Conservation (phyloP, 2,797 vertebrate genomes). For the Vultur gryphus region DNA sequence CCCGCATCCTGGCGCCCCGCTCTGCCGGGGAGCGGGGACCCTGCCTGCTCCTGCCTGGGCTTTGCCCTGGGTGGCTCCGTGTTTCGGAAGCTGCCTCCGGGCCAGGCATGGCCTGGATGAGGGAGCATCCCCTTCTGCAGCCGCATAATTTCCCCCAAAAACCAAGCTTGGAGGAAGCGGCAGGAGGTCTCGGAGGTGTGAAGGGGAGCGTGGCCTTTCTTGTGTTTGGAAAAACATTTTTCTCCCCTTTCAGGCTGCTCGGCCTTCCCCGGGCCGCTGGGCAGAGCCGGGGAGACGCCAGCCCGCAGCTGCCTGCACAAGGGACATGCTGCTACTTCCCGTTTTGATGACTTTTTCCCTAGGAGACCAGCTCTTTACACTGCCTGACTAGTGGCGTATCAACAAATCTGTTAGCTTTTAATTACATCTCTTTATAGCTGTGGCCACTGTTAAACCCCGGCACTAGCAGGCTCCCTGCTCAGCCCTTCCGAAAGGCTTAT, state of each 20-base stretch:
- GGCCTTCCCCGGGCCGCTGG: not conserved
- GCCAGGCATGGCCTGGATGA: not conserved
- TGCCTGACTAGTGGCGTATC: not conserved
- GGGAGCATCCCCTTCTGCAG: not conserved
- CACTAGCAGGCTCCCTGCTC: not conserved
- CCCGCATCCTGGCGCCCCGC: fast-evolving
- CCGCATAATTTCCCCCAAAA: fast-evolving
- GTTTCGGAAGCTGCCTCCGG: not conserved
- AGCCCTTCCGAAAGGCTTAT: not conserved
- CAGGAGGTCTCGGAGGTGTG: not conserved
- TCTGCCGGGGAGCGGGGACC: not conserved
- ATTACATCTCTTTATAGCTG: not conserved
- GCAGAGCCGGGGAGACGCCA: not conserved
- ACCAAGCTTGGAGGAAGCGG: not conserved
- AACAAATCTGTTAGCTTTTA: not conserved
- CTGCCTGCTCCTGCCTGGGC: not conserved
- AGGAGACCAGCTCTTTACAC: not conserved
- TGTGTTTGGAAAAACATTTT: not conserved
- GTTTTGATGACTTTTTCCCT: not conserved
- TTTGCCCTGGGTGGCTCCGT: not conserved
- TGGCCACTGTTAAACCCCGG: not conserved
- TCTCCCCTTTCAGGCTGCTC: not conserved
- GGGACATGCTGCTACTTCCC: not conserved
- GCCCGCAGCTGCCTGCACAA: not conserved
- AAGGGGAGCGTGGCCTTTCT: not conserved